Percentiles rank a stretch among this genome's conserved stretches.
These are phyloP conservation scores for Sebastes miniatus DNA, from an alignment of 2,797 vertebrate species.

Conservation along the genomic window DNA sequence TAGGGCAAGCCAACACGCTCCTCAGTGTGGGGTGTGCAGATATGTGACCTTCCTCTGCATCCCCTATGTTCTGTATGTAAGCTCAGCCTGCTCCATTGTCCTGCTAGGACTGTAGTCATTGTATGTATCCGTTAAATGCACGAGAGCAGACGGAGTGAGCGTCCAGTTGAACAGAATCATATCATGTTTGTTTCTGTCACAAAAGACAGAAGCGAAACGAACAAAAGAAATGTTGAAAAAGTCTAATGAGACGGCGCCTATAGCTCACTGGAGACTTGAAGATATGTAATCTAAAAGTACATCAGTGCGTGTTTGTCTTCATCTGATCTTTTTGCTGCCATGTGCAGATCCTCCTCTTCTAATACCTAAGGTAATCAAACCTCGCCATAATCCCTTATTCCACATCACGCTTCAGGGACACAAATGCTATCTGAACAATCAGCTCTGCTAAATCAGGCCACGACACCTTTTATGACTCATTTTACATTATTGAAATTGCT, in stretches of 20 bases:
- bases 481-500: constrained; percentile 44
- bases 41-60: constrained; percentile 67
- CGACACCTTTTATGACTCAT: constrained; percentile 60
- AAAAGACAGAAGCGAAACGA: background rate
- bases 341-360: background rate
- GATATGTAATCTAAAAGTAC: background rate
- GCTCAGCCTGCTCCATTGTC: constrained; percentile 40
- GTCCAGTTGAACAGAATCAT: background rate
- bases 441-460: constrained; percentile 37
- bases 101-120: constrained; percentile 8
- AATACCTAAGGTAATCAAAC: constrained; percentile 32
- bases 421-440: constrained; percentile 53
- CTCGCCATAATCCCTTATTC: constrained; percentile 19
- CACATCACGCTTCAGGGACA: constrained; percentile 46
- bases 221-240: background rate
- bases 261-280: background rate
- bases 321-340: background rate
- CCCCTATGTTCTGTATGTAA: constrained; percentile 22
- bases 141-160: fast-evolving
- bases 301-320: background rate
- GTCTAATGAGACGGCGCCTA: background rate
- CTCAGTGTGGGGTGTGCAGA: constrained; percentile 54
- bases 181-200: background rate
- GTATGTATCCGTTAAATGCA: background rate
- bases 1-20: constrained; percentile 54